Base-by-base conservation (phyloP, 53 echinoderm and acorn worm genomes). In the Crossaster papposus region DNA sequence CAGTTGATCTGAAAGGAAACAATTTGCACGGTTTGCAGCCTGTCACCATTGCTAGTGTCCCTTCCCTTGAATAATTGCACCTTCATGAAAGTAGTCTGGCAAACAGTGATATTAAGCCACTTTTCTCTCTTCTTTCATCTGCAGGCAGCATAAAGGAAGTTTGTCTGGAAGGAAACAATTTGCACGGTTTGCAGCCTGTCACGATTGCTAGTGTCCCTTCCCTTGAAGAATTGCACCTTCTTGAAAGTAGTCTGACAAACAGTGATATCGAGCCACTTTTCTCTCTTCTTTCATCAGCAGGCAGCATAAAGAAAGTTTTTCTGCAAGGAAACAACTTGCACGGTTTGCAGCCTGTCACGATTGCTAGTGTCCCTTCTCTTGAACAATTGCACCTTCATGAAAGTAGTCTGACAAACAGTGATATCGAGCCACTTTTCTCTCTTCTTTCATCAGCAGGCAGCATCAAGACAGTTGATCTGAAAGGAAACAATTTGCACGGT, bases 61-160 rank as follows among this genome's bases (percentile, higher is more conserved):
- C 58, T 2, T 81, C 62, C 20, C 62, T 81, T 31, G 4, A 31
- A 9, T 8, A 32, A 23, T 20, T 81, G 18, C 31, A 22, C 6
- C 62, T 81, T 11, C 8, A 0, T 2, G 9, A n/a, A 1, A 62
- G 81, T 34, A 18, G 31, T 32, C 34, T 81, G 62, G 31, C 17
- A 31, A 81, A 81, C 8, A 30, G 35, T 58, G 81, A 63, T 58
- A 81, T 81, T 30, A 58, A 22, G 34, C 55, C 55, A 64, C 12
- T 63, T 30, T 81, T 63, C 20, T 33, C 18, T 34, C 54, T 81
- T 2, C 4, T 79, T 13, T 32, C 81, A 32, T 62, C 81, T 32
- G 36, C 62, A 58, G 81, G 81, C 20, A 58, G 32, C 64, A 62
- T 81, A 26, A 7, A 63, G 36, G 20, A 58, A 58, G 0, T 81